Conservation (phyloP, 2,888 invertebrate genomes). For the Eristalis pertinax region DNA sequence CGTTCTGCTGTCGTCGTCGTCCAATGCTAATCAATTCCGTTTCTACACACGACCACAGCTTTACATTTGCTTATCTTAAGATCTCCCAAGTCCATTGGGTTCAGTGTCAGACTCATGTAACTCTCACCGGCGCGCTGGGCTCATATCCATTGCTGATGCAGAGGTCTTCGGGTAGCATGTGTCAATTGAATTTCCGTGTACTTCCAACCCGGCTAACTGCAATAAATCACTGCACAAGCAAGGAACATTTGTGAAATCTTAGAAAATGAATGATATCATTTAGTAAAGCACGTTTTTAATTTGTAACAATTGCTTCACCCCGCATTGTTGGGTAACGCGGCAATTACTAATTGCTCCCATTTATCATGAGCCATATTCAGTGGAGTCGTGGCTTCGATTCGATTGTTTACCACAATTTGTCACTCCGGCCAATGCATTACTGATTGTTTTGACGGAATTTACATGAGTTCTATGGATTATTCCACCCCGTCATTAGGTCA, state of each 20-base stretch:
- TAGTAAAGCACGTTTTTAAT: conserved; percentile 58
- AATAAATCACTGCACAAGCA: conserved; percentile 59
- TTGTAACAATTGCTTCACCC: conserved; percentile 36
- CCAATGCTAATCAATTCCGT: conserved; percentile 24
- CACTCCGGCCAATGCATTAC: conserved; percentile 46
- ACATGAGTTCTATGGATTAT: background rate
- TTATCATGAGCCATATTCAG: conserved; percentile 40
- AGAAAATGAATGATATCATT: conserved; percentile 65
- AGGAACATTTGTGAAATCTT: conserved; percentile 43
- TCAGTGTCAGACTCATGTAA: conserved; percentile 33
- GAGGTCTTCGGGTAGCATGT: conserved; percentile 43
- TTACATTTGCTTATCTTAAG: conserved; percentile 25
- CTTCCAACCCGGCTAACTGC: conserved; percentile 14
- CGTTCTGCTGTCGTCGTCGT: background rate
- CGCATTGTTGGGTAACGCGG: conserved; percentile 28
- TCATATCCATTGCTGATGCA: conserved; percentile 41
- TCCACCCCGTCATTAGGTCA: background rate
- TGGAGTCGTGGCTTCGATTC: conserved; percentile 57
- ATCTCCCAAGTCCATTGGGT: conserved; percentile 18
- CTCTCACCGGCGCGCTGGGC: background rate
- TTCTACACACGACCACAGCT: conserved; percentile 11
- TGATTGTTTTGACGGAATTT: background rate
- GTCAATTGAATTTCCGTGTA: conserved; percentile 64
- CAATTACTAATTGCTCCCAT: conserved; percentile 58
- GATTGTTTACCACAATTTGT: conserved; percentile 58